These are phyloP conservation scores for Rhegmatorhina hoffmannsi DNA, from an alignment of 2,113 vertebrate genomes.

Conservation along the genomic window DNA sequence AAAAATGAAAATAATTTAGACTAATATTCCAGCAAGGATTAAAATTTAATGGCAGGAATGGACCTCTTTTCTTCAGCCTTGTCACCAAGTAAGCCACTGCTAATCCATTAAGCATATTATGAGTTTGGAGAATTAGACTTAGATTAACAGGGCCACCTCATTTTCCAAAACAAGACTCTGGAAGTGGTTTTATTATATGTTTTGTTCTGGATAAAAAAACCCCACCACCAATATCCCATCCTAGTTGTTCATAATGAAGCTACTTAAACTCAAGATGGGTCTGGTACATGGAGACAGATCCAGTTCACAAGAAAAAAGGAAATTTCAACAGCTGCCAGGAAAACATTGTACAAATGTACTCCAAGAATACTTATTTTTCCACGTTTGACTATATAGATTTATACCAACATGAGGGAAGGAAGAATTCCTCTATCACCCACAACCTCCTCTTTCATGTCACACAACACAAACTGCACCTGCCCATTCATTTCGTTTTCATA, in stretches of 20 bases:
- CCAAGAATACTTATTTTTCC: not conserved
- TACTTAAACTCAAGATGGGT: not conserved
- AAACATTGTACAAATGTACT: not conserved
- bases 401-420: not conserved
- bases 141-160: conserved; percentile 54
- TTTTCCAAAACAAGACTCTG: conserved; percentile 46
- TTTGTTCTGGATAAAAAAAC: conserved; percentile 14
- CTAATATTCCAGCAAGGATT: not conserved
- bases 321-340: not conserved
- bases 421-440: not conserved
- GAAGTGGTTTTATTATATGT: not conserved
- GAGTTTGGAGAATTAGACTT: conserved; percentile 45
- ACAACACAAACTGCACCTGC: not conserved
- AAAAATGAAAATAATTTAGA: not conserved
- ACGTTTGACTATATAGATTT: not conserved
- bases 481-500: not conserved
- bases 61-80: conserved; percentile 33
- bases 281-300: not conserved
- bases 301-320: not conserved
- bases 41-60: conserved; percentile 26
- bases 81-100: conserved; percentile 30
- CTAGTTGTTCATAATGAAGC: not conserved
- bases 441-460: not conserved
- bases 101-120: conserved; percentile 67
- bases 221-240: not conserved